Percentiles rank a stretch among this genome's conserved stretches.
Evolutionary conservation across 2,113 vertebrate genomes (phyloP).

Genomic region (Neotoma lepida): DNA sequence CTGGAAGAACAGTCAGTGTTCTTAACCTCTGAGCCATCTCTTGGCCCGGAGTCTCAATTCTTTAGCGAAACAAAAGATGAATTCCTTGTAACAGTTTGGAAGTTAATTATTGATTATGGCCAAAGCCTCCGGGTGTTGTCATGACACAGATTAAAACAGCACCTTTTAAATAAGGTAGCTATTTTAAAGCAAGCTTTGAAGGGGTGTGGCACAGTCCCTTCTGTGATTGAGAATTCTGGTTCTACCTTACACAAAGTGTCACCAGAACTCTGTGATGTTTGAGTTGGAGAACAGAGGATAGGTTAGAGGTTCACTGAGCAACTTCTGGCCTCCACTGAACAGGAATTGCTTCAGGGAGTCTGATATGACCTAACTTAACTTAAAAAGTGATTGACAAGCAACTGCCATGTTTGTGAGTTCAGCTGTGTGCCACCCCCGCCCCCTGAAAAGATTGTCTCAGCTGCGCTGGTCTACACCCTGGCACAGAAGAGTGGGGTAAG

Average conservation of each 20-base stretch:
- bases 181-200: conserved; percentile 42
- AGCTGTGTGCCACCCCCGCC: background rate
- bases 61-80: conserved; percentile 53
- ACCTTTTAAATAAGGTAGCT: conserved; percentile 57
- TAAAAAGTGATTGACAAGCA: background rate
- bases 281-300: conserved; percentile 5
- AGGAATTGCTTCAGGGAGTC: background rate
- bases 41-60: conserved; percentile 2
- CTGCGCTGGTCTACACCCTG: background rate
- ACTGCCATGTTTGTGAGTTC: background rate
- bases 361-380: conserved; percentile 9
- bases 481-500: background rate
- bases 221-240: conserved; percentile 43
- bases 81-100: conserved; percentile 11
- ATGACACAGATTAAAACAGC: conserved; percentile 55
- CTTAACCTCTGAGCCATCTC: no score
- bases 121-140: conserved; percentile 43
- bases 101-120: conserved; percentile 70
- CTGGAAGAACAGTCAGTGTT: no score
- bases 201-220: background rate
- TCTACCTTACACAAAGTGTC: background rate
- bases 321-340: background rate
- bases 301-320: conserved; percentile 36
- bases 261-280: background rate
- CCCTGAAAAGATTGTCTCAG: background rate